Conservation (phyloP, 2,113 vertebrate species). For the Dromas ardeola region DNA sequence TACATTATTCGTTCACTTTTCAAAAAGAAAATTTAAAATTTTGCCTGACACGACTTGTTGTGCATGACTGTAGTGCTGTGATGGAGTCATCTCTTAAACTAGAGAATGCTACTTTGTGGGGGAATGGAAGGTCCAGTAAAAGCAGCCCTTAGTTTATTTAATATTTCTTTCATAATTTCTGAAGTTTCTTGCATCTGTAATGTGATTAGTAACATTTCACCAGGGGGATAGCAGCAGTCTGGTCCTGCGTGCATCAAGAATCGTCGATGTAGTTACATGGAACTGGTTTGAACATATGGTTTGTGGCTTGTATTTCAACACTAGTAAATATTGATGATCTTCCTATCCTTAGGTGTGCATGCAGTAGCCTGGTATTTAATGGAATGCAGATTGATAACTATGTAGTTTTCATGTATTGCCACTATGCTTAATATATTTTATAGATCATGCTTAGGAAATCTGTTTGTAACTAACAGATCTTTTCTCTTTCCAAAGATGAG, state of each 20-base stretch:
- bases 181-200: background rate
- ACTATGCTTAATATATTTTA: background rate
- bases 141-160: background rate
- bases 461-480: background rate
- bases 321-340: background rate
- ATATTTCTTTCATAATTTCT: background rate
- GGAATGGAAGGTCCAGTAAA: background rate
- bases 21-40: background rate
- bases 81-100: background rate
- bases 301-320: background rate
- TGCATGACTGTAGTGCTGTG: background rate
- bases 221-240: background rate
- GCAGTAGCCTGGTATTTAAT: background rate
- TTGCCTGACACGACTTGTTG: background rate
- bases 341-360: background rate
- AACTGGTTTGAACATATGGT: background rate
- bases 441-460: background rate
- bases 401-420: background rate
- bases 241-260: background rate
- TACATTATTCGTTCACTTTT: background rate
- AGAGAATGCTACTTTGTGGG: background rate
- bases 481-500: background rate
- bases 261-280: fast-evolving
- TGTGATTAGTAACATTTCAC: background rate
- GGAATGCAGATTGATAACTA: background rate